A percentile compares a stretch with the other conserved stretches of the same genome.
These are phyloP conservation scores for Bombus terrestris DNA, from an alignment of 1,140 invertebrate genomes.

Conservation along the genomic window DNA sequence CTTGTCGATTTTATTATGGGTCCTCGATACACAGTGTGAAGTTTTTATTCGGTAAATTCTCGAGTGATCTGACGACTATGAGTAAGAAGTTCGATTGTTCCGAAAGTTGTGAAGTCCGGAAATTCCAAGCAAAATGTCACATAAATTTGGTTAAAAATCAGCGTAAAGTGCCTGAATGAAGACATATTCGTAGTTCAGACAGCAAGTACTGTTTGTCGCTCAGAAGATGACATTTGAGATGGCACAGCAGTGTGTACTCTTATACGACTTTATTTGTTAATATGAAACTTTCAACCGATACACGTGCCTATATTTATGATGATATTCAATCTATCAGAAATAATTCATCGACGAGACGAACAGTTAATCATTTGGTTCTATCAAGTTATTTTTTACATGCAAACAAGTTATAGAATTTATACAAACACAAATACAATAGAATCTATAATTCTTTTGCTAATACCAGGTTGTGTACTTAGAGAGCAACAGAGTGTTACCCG, in stretches of 20 bases:
- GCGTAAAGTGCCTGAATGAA: no score
- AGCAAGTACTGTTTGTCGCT: no score
- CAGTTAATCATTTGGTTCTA: not conserved
- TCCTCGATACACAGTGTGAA: not conserved
- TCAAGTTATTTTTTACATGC: not conserved
- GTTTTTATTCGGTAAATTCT: not conserved
- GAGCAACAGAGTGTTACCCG: not conserved
- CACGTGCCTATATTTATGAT: no score
- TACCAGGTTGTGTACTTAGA: no score
- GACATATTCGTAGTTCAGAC: no score
- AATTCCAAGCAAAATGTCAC: not conserved
- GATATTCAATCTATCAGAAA: no score
- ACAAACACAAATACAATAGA: not conserved
- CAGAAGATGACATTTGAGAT: no score
- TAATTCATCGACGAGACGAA: no score
- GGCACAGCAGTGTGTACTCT: no score
- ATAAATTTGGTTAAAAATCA: not conserved
- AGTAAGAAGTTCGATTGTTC: not conserved
- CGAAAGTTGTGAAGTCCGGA: not conserved
- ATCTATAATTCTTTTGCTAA: not conserved
- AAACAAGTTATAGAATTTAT: not conserved
- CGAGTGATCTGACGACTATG: not conserved
- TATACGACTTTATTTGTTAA: no score
- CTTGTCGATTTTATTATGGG: not conserved
- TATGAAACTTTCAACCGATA: no score